These are phyloP conservation scores for Drosophila monieri DNA, from an alignment of 2,888 invertebrate species.

Conservation along the genomic window DNA sequence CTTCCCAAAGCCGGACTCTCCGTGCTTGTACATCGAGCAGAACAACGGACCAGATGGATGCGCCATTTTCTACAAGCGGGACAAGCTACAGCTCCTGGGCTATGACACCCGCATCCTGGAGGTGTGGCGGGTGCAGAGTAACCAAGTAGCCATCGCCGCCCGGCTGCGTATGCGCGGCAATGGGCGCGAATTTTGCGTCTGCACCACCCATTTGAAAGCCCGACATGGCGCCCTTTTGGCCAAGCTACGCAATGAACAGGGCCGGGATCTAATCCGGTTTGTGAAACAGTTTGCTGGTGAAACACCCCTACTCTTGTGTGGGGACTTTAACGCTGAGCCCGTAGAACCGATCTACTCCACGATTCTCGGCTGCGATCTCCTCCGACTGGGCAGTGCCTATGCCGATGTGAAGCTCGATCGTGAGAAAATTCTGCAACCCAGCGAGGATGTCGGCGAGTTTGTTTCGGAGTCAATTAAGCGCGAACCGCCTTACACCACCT, in stretches of 20 bases:
- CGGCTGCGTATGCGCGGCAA: conserved; percentile 85
- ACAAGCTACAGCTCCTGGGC: conserved; percentile 86
- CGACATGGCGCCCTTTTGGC: conserved; percentile 88
- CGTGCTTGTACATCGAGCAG: conserved; percentile 88
- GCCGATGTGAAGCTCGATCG: conserved; percentile 83
- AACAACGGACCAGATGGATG: conserved; percentile 92
- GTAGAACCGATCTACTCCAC: conserved; percentile 88
- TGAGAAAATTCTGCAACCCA: conserved; percentile 24
- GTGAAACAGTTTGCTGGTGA: conserved; percentile 84
- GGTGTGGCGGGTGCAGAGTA: conserved; percentile 90
- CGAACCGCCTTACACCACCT: conserved; percentile 90
- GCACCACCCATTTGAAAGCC: conserved; percentile 91
- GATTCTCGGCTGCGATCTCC: conserved; percentile 84
- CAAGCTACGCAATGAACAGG: conserved; percentile 89
- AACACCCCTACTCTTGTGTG: conserved; percentile 88
- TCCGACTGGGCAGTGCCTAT: conserved; percentile 85
- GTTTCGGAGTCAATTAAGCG: conserved; percentile 81
- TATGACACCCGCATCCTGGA: conserved; percentile 87
- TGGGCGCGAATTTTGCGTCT: conserved; percentile 87
- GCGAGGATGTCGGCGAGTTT: conserved; percentile 56
- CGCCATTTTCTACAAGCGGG: conserved; percentile 88
- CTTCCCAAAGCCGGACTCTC: conserved; percentile 91
- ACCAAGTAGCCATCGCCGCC: conserved; percentile 88
- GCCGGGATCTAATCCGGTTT: conserved; percentile 87
- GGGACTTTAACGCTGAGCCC: conserved; percentile 91